Percentiles rank a stretch among this genome's conserved stretches.
Evolutionary conservation across 2,888 invertebrate genomes (phyloP).

Genomic region (Odontocolon sp.): DNA sequence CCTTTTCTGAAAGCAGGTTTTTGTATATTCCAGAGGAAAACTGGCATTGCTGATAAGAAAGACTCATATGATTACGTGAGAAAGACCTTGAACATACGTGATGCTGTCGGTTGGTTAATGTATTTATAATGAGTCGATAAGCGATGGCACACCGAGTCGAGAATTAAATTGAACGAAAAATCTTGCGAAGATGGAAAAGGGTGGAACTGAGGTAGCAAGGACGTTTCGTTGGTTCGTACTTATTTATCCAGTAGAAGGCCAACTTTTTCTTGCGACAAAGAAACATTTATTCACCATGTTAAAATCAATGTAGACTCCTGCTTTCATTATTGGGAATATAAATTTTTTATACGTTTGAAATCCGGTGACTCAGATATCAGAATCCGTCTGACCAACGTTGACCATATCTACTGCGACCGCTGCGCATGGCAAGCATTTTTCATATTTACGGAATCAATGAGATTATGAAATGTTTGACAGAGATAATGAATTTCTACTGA

Average conservation of each 20-base stretch:
- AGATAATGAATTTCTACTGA: constrained; percentile 2
- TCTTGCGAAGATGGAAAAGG: not conserved
- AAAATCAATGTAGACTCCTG: too few species aligned
- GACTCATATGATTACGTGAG: constrained; percentile 6
- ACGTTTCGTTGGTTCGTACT: too few species aligned
- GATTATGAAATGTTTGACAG: constrained; percentile 33
- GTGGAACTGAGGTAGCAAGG: too few species aligned
- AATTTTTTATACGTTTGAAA: too few species aligned
- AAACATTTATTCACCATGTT: too few species aligned
- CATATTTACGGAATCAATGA: constrained; percentile 33
- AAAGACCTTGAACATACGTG: not conserved
- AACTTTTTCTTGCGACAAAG: too few species aligned
- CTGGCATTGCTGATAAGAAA: constrained; percentile 4
- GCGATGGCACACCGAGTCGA: constrained; percentile 22
- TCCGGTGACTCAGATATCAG: too few species aligned
- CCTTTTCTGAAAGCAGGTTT: constrained; percentile 27
- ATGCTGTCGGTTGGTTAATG: not conserved
- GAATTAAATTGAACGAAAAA: too few species aligned
- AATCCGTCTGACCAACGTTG: constrained; percentile 26
- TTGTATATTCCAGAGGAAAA: not conserved
- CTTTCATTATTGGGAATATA: too few species aligned
- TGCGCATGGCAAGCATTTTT: not conserved
- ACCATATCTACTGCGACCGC: constrained; percentile 14
- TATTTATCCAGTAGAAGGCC: too few species aligned
- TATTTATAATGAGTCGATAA: constrained; percentile 30